These are phyloP conservation scores for Pseudococcus jackbeardsleyi DNA, from an alignment of 2,888 invertebrate species.

Conservation along the genomic window DNA sequence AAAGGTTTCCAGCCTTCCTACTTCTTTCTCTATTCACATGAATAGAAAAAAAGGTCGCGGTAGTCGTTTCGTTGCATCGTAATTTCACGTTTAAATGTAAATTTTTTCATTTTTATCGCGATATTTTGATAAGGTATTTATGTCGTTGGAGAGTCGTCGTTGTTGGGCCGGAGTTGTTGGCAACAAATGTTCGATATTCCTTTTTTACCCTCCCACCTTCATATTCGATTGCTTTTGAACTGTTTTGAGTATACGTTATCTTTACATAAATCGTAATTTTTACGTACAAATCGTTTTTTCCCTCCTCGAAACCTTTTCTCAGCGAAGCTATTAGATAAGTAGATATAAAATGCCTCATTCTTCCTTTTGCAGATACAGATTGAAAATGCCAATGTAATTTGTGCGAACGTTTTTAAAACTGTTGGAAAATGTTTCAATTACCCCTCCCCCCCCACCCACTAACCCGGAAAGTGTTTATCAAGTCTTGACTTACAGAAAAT, in stretches of 20 bases:
- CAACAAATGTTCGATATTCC: neutral
- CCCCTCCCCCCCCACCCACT: too few relatives aligned
- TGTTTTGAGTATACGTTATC: neutral
- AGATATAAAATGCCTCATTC: neutral
- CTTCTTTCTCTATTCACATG: neutral
- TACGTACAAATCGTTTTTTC: constrained; percentile 3
- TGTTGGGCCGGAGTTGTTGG: neutral
- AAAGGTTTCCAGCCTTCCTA: neutral
- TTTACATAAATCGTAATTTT: constrained; percentile 32
- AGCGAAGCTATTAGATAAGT: neutral
- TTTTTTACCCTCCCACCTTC: neutral
- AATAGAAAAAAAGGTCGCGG: neutral
- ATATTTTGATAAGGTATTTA: constrained; percentile 5
- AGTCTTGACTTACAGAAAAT: too few relatives aligned
- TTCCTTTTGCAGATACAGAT: too few relatives aligned
- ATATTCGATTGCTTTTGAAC: neutral
- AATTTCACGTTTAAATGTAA: constrained; percentile 33
- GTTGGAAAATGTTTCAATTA: too few relatives aligned
- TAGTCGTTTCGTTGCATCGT: neutral
- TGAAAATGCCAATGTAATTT: too few relatives aligned
- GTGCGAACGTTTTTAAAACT: too few relatives aligned
- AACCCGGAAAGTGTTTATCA: too few relatives aligned
- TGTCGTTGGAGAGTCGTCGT: neutral
- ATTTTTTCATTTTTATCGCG: constrained; percentile 29
- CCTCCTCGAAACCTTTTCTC: neutral